Evolutionary conservation across 2,888 invertebrate genomes (phyloP), one percentile per base, ranked within the genome.

Genomic region (Macrosoma leucophasiata): DNA sequence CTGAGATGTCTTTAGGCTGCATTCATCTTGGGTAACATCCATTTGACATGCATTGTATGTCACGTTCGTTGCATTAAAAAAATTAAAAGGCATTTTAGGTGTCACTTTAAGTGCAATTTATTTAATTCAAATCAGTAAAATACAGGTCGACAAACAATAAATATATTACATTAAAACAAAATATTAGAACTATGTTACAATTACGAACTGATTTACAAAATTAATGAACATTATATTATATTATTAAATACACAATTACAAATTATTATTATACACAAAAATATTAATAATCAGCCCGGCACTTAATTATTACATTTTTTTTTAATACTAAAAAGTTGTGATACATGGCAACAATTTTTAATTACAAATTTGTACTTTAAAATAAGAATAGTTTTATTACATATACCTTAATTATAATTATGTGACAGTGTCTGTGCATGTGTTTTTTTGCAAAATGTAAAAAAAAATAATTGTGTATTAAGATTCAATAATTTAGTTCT

Each of bases 101-200:
- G 68, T 67, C 79, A 81, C 79, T 77, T 77, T 47, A 55, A 79
- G 82, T 82, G 81, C 65, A 63, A 68, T 79, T 79, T 64, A 78
- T 78, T 77, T 72, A 60, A 63, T 55, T 62, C 56, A 59, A 63
- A 70, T 73, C 69, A 75, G 60, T 79, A 76, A 62, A 75, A 69
- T 65, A 58, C 63, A 59, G 58, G 56, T 58, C 46, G 51, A 53
- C 41, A 52, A 69, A 62, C 59, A 77, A 78, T 74, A 76, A 75
- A 73, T 73, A 66, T 58, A 53, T 54, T 68, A 63, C 59, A 55
- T 57, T 64, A 66, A 46, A 55, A 61, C 54, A 57, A 53, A 41
- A 48, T 30, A 41, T 45, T 48, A 57, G 41, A 51, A 48, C 48
- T 55, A 49, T 40, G 34, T 32, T 52, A 42, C 24, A 48, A 52